phyloP scores from a whole-genome alignment of 2,797 vertebrate genomes.

The Paratrypauchen microcephalus region DNA sequence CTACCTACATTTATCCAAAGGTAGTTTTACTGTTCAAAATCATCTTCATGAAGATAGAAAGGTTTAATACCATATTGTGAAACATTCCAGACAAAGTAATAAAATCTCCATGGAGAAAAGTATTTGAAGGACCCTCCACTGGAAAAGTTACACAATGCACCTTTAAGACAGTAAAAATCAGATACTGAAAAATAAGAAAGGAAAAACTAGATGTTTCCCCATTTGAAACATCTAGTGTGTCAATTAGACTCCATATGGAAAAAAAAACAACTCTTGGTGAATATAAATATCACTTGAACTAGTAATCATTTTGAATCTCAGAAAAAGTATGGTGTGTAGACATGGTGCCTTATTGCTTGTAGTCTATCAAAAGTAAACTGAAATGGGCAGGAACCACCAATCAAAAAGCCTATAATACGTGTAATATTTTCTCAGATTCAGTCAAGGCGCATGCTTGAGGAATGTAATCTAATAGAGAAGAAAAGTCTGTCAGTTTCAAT shows the following conservation, averaged over 20 bases:
- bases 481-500: slow-evolving; percentile 35
- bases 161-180: too few species aligned
- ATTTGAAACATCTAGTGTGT: neutral
- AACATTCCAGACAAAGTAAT: too few species aligned
- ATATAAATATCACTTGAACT: neutral
- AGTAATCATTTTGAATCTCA: neutral
- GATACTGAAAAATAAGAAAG: too few species aligned
- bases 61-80: too few species aligned
- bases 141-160: too few species aligned
- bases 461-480: slow-evolving; percentile 21
- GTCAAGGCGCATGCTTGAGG: slow-evolving; percentile 18
- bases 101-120: too few species aligned
- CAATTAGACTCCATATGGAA: neutral
- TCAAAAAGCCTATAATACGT: slow-evolving; percentile 5
- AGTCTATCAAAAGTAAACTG: slow-evolving; percentile 17
- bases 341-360: slow-evolving; percentile 17
- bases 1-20: too few species aligned
- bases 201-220: neutral
- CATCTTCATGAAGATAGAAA: too few species aligned
- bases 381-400: slow-evolving; percentile 20
- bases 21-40: too few species aligned
- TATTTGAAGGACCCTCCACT: too few species aligned
- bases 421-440: slow-evolving; percentile 34
- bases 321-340: neutral
- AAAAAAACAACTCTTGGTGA: slow-evolving; percentile 30